These are phyloP conservation scores for Bufo bufo DNA, from an alignment of 2,113 vertebrate species.

Conservation along the genomic window DNA sequence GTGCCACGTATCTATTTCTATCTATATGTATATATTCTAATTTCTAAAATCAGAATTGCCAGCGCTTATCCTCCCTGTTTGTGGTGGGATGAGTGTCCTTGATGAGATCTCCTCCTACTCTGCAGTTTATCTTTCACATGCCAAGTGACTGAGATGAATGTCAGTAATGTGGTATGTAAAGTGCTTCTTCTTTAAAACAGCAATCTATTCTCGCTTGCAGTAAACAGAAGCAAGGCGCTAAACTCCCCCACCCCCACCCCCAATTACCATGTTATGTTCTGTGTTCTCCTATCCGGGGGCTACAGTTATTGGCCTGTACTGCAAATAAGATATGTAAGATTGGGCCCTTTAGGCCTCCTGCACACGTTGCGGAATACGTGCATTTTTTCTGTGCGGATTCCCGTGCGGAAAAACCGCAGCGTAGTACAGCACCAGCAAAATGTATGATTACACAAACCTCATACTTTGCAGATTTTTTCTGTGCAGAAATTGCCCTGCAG, in stretches of 20 bases:
- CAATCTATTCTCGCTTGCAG: neutral
- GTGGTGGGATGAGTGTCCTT: constrained; percentile 17
- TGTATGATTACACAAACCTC: too few species aligned
- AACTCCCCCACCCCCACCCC: constrained; percentile 10
- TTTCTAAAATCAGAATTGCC: neutral
- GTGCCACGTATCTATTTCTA: neutral
- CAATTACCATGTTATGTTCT: neutral
- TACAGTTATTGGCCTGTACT: neutral
- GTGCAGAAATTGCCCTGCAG: too few species aligned
- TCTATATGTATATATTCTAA: neutral
- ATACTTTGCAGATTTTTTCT: too few species aligned
- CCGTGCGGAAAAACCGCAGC: too few species aligned
- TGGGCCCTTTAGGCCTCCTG: too few species aligned
- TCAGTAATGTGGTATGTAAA: constrained; percentile 28
- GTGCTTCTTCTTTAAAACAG: neutral
- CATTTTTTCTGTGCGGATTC: too few species aligned
- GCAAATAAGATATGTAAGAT: neutral
- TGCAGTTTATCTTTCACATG: constrained; percentile 36
- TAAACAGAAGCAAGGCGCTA: neutral
- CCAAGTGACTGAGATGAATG: constrained; percentile 47
- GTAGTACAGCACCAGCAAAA: too few species aligned
- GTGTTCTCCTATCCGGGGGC: neutral
- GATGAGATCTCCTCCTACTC: constrained; percentile 9
- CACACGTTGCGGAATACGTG: too few species aligned
- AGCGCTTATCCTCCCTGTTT: neutral